A percentile compares a stretch with the other conserved stretches of the same genome.
Evolutionary conservation across 1,140 invertebrate species (phyloP).

Genomic region (Drosophila nannoptera): DNA sequence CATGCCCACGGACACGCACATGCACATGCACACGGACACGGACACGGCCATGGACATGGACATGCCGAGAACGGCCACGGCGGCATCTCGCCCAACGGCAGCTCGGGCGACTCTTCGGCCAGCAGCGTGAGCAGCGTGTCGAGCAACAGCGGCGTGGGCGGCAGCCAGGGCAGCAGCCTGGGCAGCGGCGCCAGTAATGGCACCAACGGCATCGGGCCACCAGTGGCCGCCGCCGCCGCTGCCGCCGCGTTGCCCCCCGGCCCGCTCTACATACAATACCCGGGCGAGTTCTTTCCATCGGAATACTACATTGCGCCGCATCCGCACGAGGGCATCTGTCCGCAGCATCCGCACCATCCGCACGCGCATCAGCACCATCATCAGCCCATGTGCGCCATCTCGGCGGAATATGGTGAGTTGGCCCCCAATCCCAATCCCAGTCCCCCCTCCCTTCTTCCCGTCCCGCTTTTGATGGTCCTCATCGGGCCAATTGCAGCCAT

Average conservation of each 20-base stretch:
- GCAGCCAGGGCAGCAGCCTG: slow-evolving; percentile 45
- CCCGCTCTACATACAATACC: slow-evolving; percentile 73
- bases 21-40: too few species aligned
- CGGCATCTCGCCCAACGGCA: slow-evolving; percentile 55
- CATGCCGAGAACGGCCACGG: slow-evolving; percentile 61
- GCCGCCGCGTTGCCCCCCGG: slow-evolving; percentile 49
- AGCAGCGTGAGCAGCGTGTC: slow-evolving; percentile 68
- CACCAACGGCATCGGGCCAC: slow-evolving; percentile 56
- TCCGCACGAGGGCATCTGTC: slow-evolving; percentile 76
- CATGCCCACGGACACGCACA: slow-evolving; percentile 25
- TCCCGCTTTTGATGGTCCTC: slow-evolving; percentile 7
- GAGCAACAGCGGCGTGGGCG: slow-evolving; percentile 50
- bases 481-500: slow-evolving; percentile 52
- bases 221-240: slow-evolving; percentile 8
- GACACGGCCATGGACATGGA: too few species aligned
- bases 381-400: slow-evolving; percentile 76
- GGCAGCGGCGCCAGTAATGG: slow-evolving; percentile 42
- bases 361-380: slow-evolving; percentile 67
- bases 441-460: too few species aligned
- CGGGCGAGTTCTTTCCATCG: slow-evolving; percentile 74
- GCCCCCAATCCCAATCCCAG: background rate
- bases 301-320: slow-evolving; percentile 76
- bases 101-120: slow-evolving; percentile 57
- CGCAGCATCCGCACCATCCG: slow-evolving; percentile 75
- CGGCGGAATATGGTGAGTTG: slow-evolving; percentile 76